Evolutionary conservation across 2,113 vertebrate species (phyloP).

Genomic region (Indri indri): DNA sequence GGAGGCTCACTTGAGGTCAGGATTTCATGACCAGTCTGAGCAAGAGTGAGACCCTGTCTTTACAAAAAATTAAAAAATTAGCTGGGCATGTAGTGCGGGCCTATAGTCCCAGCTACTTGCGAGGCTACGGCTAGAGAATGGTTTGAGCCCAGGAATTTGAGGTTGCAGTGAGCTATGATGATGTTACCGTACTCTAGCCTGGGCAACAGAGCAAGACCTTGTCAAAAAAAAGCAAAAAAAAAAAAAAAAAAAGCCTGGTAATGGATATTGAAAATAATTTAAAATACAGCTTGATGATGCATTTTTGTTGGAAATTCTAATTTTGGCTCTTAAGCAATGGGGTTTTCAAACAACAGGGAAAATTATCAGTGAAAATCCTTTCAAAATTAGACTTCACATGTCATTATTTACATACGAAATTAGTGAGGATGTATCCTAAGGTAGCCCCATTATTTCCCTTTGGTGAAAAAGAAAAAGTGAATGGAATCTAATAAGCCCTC

Average conservation of each 20-base stretch:
- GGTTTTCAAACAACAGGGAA: neutral
- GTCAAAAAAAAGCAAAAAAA: neutral
- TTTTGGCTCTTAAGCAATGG: neutral
- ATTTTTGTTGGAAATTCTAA: neutral
- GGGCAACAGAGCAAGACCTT: no score
- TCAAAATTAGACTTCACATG: neutral
- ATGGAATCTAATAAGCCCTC: neutral
- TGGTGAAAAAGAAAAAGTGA: conserved; percentile 21
- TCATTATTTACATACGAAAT: neutral
- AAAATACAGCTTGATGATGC: neutral
- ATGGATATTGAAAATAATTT: neutral
- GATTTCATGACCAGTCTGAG: no score
- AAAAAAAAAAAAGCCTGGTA: neutral
- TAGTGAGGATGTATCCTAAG: neutral
- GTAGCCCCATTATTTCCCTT: neutral
- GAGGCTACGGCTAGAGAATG: no score
- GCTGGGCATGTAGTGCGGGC: no score
- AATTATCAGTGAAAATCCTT: neutral
- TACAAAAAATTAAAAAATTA: no score
- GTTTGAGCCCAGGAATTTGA: no score
- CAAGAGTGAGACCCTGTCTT: no score
- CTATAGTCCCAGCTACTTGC: no score
- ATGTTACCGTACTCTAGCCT: no score
- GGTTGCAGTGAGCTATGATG: no score
- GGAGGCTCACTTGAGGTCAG: no score